Conservation (phyloP, 2,888 invertebrate genomes). For the Eupithecia vulgata region DNA sequence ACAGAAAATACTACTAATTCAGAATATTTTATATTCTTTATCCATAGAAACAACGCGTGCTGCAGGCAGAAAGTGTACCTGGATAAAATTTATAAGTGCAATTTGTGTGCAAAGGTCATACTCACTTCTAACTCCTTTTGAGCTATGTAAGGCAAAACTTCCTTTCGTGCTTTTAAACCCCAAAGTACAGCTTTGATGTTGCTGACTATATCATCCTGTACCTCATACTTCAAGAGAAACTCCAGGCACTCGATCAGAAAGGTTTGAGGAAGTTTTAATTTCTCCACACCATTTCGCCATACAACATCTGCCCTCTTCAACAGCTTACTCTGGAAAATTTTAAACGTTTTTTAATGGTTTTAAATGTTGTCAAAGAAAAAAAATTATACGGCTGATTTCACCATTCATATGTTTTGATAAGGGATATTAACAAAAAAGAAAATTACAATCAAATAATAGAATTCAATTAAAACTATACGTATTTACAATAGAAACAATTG, state of each 20-base stretch:
- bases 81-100: no score
- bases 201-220: constrained; percentile 82
- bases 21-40: no score
- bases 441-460: no score
- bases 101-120: not conserved
- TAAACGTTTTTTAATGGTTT: not conserved
- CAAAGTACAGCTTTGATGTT: constrained; percentile 72
- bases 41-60: no score
- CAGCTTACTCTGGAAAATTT: constrained; percentile 65
- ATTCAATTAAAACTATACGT: no score
- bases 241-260: constrained; percentile 86
- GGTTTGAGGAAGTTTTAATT: constrained; percentile 76
- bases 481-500: no score
- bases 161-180: constrained; percentile 61
- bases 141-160: constrained; percentile 76
- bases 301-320: constrained; percentile 84
- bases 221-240: constrained; percentile 82
- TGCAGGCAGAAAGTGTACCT: no score
- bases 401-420: no score
- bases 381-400: no score
- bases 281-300: constrained; percentile 85
- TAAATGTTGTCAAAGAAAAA: no score
- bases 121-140: constrained; percentile 73
- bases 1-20: no score
- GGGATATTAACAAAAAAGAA: no score